These are phyloP conservation scores for Chouioia cunea DNA, from an alignment of 2,888 invertebrate genomes.

Conservation along the genomic window DNA sequence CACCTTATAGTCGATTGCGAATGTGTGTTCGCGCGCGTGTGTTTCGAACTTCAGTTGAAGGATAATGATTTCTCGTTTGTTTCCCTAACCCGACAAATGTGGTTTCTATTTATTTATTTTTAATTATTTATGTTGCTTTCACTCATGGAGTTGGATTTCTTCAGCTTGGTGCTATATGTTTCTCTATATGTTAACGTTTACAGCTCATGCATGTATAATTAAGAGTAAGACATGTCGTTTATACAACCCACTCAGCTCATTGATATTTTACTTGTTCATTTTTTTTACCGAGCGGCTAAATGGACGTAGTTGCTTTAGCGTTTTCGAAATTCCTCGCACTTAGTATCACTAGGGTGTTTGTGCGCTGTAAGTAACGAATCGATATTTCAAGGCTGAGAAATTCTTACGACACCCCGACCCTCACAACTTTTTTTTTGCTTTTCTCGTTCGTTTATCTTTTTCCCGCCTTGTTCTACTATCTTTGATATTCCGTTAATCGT, in stretches of 20 bases:
- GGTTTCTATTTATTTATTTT: too few relatives aligned
- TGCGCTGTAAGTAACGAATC: constrained; percentile 30
- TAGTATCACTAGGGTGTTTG: constrained; percentile 11
- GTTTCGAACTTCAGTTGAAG: not conserved
- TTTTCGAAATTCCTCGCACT: constrained; percentile 41
- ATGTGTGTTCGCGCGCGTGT: constrained; percentile 11
- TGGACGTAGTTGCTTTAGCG: constrained; percentile 21
- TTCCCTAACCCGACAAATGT: too few relatives aligned
- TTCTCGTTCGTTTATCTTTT: not conserved
- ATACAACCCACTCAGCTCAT: too few relatives aligned
- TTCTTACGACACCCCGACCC: constrained; percentile 17
- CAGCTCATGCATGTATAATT: too few relatives aligned
- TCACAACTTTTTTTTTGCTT: constrained; percentile 2
- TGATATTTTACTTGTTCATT: not conserved
- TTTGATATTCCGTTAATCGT: too few relatives aligned
- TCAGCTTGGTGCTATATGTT: too few relatives aligned
- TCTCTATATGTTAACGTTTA: too few relatives aligned
- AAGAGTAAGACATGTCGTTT: too few relatives aligned
- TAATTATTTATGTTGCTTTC: too few relatives aligned
- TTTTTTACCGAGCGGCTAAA: constrained; percentile 23
- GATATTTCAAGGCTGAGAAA: constrained; percentile 42
- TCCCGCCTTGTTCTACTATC: too few relatives aligned
- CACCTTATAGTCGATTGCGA: not conserved
- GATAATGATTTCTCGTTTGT: not conserved
- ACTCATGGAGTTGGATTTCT: too few relatives aligned